Base-by-base conservation (phyloP, 2,113 vertebrate species). In the Albula glossodonta region DNA sequence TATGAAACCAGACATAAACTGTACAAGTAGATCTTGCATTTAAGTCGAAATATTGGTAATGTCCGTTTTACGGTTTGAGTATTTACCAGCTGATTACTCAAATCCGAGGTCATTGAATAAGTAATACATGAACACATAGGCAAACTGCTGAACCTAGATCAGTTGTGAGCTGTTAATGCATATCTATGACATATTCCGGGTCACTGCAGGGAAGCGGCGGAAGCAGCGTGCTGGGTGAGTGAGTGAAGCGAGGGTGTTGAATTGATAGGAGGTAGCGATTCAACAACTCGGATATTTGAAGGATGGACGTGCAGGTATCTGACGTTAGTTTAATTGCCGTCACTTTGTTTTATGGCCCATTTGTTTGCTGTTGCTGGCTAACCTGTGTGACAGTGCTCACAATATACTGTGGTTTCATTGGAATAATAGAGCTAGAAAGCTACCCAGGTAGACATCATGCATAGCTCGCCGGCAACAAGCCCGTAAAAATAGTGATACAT, bases 151-250 rank as follows among this genome's bases (percentile, higher is more conserved):
- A 41, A 41, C 31, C 31, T 41, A 41, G 31, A 41, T 41, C 31
- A 41, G 31, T 41, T 56, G 53, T 56, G 53, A 56, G 6, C 7
- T 56, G 57, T 12, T 60, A 15, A 15, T 11, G 12, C 57, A 60
- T 56, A 56, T 48, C 41, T 51, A 53, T 15, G 31, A 41, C 15
- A 6, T 6, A 48, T 85, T 56, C 63, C 53, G 31, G n/a, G 63
- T 53, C 25, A 74, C 15, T 53, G 10, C 25, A 78, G 49, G 60
- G 85, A 53, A 63, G 66, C 41, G 60, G 50, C 49, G 86, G 82
- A 81, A 66, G 57, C 56, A 25, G 78, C 82, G 12, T 41, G 31
- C 78, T 57, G 48, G 80, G 22, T 57, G 51, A 78, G 53, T 84
- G 53, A 57, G 53, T 48, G 56, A 17, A 19, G 19, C 41, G 48